Percentiles rank a stretch among this genome's conserved stretches.
Evolutionary conservation across 2,113 vertebrate genomes (phyloP).

Genomic region (Plecotus auritus): DNA sequence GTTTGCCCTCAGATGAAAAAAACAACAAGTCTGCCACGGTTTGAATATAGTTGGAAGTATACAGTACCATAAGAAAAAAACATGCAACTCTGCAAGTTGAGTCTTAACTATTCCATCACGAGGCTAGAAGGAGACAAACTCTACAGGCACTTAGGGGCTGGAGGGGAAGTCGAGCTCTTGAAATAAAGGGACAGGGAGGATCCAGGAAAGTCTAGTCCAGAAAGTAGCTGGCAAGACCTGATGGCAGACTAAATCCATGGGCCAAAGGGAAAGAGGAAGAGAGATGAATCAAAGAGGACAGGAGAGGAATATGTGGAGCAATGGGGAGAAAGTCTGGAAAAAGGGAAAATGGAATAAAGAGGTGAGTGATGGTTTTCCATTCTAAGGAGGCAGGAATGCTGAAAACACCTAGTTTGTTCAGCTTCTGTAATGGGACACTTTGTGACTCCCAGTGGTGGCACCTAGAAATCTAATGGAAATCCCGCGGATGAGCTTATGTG

Average conservation of each 20-base stretch:
- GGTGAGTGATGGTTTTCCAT: conserved; percentile 26
- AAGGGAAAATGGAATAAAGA: not conserved
- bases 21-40: not conserved
- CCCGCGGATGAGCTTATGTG: not conserved
- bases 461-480: conserved; percentile 40
- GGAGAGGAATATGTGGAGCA: not conserved
- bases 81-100: not conserved
- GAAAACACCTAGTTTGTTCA: conserved; percentile 16
- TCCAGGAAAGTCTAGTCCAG: not conserved
- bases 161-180: not conserved
- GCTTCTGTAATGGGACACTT: conserved; percentile 29
- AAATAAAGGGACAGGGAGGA: not conserved
- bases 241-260: not conserved
- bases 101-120: not conserved
- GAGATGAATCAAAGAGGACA: not conserved
- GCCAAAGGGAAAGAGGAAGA: not conserved
- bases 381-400: not conserved
- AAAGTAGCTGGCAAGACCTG: not conserved
- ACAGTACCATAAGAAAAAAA: not conserved
- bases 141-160: too few relatives aligned
- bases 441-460: not conserved
- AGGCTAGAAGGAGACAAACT: not conserved
- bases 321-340: not conserved
- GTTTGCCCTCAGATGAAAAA: not conserved
- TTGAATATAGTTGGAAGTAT: not conserved